Base-by-base conservation (phyloP, 30 jellyfish, hydroid and myxozoan species). In the Pelagia noctiluca region DNA sequence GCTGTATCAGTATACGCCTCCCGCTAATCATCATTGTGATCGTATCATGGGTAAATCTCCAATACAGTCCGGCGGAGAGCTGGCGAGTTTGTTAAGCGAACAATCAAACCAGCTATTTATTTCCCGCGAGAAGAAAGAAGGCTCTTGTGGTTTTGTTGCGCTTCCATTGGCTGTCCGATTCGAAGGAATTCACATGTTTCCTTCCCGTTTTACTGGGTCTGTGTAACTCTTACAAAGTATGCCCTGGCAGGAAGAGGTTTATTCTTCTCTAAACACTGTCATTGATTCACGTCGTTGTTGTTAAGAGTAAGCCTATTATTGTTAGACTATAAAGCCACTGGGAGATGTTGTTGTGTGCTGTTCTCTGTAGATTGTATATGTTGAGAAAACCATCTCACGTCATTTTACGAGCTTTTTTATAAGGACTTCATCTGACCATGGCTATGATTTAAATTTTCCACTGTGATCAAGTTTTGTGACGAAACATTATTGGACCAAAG, bases 171-270 rank as follows among this genome's bases (percentile, higher is more conserved):
- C 52, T 82, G 92, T 86, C 80, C 62, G 74, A 50, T 68, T 50
- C 34, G 82, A 82, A 72, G 36, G 82, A 69, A 48, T 62, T 47
- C 80, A 26, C 73, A 82, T 52, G 86, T 65, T 82, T 82, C 92
- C 92, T 82, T 69, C 78, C 92, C 92, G 92, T 82, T 48, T 60
- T 66, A 74, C 86, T 42, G 64, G 72, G 85, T 37, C 52, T 68
- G 69, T 52, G 71, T 66, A 36, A 69, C 22, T 57, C 84, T 82
- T 57, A 50, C 85, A 68, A 82, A 23, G 54, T 70, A 19, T 70
- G 62, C 74, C 85, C 86, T 80, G 92, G 92, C 85, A 82, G 92
- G 86, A 70, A 77, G 71, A 82, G 72, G 86, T 48, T 70, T 80
- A 70, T 82, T 82, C 92, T 68, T 82, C 18, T 25, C 73, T 82